Evolutionary conservation across 2,797 vertebrate genomes (phyloP).

Genomic region (Eidolon dupreanum): DNA sequence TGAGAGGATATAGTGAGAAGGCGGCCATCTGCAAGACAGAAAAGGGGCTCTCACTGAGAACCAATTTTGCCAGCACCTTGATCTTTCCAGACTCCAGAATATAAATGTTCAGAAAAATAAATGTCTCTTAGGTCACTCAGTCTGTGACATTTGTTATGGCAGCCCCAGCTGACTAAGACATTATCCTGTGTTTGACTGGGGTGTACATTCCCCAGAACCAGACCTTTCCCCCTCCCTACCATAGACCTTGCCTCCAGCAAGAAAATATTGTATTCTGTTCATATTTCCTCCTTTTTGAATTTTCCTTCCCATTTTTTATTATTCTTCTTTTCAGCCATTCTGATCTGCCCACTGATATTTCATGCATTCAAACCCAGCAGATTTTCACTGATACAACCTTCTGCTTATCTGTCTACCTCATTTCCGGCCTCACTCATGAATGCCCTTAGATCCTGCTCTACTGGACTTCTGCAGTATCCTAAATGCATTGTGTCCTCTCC

Average conservation of each 20-base stretch:
- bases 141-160: not conserved
- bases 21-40: not conserved
- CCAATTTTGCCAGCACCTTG: not conserved
- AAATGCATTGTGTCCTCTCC: not conserved
- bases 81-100: not conserved
- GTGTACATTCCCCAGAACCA: not conserved
- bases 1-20: not conserved
- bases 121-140: not conserved
- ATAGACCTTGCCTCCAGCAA: not conserved
- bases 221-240: not conserved
- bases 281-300: not conserved
- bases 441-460: not conserved
- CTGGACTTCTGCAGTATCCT: not conserved
- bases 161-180: not conserved
- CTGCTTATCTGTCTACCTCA: not conserved
- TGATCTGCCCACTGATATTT: not conserved
- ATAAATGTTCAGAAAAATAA: not conserved
- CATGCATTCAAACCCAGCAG: not conserved
- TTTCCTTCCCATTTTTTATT: not conserved
- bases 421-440: not conserved
- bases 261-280: not conserved
- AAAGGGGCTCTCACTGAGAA: not conserved
- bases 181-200: not conserved
- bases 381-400: not conserved
- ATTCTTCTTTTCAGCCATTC: not conserved